These are phyloP conservation scores for Strix uralensis DNA, from an alignment of 2,113 vertebrate genomes.

Conservation along the genomic window DNA sequence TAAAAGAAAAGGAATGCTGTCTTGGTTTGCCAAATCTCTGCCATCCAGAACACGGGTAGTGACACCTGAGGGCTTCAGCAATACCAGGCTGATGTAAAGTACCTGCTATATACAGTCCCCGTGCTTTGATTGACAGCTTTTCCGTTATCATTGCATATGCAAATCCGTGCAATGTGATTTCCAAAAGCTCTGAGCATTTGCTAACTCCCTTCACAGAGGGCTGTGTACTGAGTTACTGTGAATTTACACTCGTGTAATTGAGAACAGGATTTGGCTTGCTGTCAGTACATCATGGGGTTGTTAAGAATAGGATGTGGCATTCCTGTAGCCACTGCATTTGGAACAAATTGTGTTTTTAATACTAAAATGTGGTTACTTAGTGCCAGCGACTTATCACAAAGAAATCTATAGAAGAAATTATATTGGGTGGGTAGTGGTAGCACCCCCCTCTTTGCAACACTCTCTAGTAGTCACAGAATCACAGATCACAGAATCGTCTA, in stretches of 20 bases:
- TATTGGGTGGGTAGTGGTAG: background rate
- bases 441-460: background rate
- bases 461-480: background rate
- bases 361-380: background rate
- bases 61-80: background rate
- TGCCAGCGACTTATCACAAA: rapidly evolving
- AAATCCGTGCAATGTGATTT: background rate
- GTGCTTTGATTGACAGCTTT: background rate
- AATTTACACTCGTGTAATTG: background rate
- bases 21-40: rapidly evolving
- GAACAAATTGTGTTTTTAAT: background rate
- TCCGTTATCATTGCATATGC: background rate
- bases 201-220: background rate
- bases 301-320: background rate
- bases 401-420: background rate
- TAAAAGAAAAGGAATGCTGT: background rate
- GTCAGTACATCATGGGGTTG: background rate
- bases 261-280: background rate
- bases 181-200: background rate
- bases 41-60: background rate
- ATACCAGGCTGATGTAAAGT: background rate
- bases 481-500: too few species aligned
- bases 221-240: background rate
- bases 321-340: background rate
- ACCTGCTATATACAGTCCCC: background rate